A percentile compares a stretch with the other conserved stretches of the same genome.
These are phyloP conservation scores for Pseudorhiza aurosa DNA, from an alignment of 30 jellyfish, hydroid and myxozoan species.

Conservation along the genomic window DNA sequence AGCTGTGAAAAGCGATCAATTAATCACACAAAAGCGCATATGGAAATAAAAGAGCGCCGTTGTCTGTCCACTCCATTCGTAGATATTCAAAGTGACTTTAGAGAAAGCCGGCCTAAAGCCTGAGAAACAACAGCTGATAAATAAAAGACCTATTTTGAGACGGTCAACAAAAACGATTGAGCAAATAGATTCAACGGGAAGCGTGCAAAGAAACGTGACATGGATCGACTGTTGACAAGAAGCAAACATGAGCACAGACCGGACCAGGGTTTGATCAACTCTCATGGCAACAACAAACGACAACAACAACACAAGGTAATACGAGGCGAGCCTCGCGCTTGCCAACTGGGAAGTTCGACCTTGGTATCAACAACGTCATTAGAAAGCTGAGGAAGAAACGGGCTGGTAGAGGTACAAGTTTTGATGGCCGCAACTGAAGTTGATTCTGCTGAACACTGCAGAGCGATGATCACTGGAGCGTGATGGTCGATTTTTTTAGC, in stretches of 20 bases:
- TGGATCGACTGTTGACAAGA: conserved; percentile 24
- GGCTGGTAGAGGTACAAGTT: no score
- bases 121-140: conserved; percentile 32
- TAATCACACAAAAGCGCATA: background rate
- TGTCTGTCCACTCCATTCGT: background rate
- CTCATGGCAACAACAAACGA: background rate
- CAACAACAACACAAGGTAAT: conserved; percentile 1
- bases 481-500: no score
- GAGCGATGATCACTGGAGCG: no score
- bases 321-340: no score
- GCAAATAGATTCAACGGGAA: conserved; percentile 22
- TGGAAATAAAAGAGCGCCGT: conserved; percentile 3
- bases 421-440: no score
- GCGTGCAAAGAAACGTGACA: conserved; percentile 56
- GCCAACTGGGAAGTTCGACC: no score
- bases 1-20: conserved; percentile 2
- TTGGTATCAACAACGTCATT: no score
- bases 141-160: conserved; percentile 21
- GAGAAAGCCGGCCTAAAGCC: conserved; percentile 24
- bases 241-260: background rate
- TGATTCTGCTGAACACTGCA: no score
- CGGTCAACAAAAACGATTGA: background rate
- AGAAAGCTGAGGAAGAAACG: no score
- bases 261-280: background rate
- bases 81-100: conserved; percentile 7